Base-by-base conservation (phyloP, 2,113 vertebrate species). In the Tympanuchus pallidicinctus region DNA sequence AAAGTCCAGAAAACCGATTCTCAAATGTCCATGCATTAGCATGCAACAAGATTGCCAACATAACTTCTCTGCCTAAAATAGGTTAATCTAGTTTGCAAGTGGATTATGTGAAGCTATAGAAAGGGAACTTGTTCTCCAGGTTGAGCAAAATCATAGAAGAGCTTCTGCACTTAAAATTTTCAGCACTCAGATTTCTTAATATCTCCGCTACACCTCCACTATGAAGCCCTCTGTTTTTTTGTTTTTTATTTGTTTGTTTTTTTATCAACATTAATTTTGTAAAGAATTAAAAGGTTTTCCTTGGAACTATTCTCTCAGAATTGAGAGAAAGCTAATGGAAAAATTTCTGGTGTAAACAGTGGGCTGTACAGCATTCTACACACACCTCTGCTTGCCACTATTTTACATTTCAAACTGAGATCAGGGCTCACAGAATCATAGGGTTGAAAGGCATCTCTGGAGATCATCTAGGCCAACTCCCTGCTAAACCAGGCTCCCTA, bases 321-420 rank as follows among this genome's bases (percentile, higher is more conserved):
- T 12, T 72, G 47, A 75, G 47, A 78, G 4, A 67, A 92, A 84
- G 86, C 6, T 28, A 11, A 56, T 54, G n/a, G 24, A 7, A 57
- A 15, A 11, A 75, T 38, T 61, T 82, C 1, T 61, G n/a, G 16
- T 65, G 21, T 79, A 52, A 2, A 38, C 1, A 45, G 7, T 6
- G 61, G 14, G 59, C 36, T 32, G 22, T 40, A 89, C 59, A 73
- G 47, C 1, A 0, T 67, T 78, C 32, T 19, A 6, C 13, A 70
- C 4, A 7, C 43, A 82, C 2, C 40, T 85, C 40, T 24, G 34
- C 14, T 54, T 76, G 27, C 48, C 38, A 30, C 17, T 52, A 36
- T 0, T 45, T 19, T 7, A 21, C 17, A 28, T 10, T 45, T 0
- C 25, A 73, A 40, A 45, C 1, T 16, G 18, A 88, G 22, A 78